Evolutionary conservation across 2,113 vertebrate species (phyloP).

Genomic region (Coryphaenoides rupestris): DNA sequence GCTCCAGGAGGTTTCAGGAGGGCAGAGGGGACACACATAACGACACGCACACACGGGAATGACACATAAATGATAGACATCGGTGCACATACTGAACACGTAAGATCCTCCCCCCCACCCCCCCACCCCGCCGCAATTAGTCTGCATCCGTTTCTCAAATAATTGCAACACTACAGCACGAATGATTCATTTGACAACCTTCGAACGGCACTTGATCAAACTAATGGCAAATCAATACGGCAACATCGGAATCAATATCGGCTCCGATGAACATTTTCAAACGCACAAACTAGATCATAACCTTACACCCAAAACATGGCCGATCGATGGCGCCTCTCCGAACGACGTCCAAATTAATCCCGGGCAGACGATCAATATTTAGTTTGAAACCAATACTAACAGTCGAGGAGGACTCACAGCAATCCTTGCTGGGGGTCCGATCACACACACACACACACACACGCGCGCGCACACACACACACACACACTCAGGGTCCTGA

Average conservation of each 20-base stretch:
- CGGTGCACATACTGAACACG: not conserved
- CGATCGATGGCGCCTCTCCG: not conserved
- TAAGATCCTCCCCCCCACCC: too few relatives aligned
- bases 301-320: not conserved
- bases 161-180: too few relatives aligned
- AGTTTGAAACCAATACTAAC: not conserved
- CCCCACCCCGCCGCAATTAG: too few relatives aligned
- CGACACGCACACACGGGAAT: not conserved
- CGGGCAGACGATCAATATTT: not conserved
- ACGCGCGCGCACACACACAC: too few relatives aligned
- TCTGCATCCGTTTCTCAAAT: too few relatives aligned
- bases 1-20: slow-evolving; percentile 12
- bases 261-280: not conserved
- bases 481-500: not conserved
- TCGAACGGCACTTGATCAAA: not conserved
- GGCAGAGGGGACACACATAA: slow-evolving; percentile 19
- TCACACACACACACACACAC: not conserved
- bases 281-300: not conserved
- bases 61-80: not conserved
- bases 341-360: not conserved
- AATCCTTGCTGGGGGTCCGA: not conserved
- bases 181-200: too few relatives aligned
- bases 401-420: not conserved
- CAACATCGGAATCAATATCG: not conserved
- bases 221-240: slow-evolving; percentile 1